Evolutionary conservation across 2,888 invertebrate species (phyloP), one percentile per base, ranked within the genome.

Genomic region (Spisula subtruncata): DNA sequence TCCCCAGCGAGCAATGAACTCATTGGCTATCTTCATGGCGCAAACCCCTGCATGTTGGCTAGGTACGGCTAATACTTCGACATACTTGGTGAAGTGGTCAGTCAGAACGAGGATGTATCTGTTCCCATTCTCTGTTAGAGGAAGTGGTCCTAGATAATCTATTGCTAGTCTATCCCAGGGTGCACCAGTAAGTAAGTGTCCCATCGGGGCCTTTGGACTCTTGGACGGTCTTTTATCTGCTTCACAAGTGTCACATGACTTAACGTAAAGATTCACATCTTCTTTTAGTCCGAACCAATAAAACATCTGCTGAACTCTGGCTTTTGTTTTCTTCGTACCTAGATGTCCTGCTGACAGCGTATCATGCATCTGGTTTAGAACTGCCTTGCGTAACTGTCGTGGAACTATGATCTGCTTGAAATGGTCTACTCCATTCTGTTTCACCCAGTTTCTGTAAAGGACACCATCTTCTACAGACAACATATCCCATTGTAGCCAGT

Each of bases 51-150:
- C 88, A 2, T 81, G 85, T 25, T 85, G 81, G 29, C 75, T 54
- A n/a, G 66, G 48, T 25, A 71, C 81, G 14, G 88, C 46, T 20
- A 80, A 48, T 35, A 88, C 85, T 35, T 88, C 88, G 14, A 86
- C 86, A 56, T 83, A 86, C 29, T 89, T 85, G 6, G 83, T 56
- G 75, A n/a, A 89, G 41, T 51, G 56, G 29, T 89, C 89, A 41
- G 89, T 86, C 0, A 79, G 60, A 14, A 89, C 89, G 35, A 89
- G n/a, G n/a, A 86, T 86, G 32, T 89, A 89, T 41, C 89, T 41
- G 54, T 89, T 85, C 8, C 89, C 89, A 35, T 86, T 1, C 18
- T 48, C 79, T 5, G 83, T 89, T 10, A 86, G 25, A 46, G 89
- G 86, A 29, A 89, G 56, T 18, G 82, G 86, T 8, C 89, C 89